Evolutionary conservation across 2,888 invertebrate species (phyloP).

Genomic region (Meganola albula): DNA sequence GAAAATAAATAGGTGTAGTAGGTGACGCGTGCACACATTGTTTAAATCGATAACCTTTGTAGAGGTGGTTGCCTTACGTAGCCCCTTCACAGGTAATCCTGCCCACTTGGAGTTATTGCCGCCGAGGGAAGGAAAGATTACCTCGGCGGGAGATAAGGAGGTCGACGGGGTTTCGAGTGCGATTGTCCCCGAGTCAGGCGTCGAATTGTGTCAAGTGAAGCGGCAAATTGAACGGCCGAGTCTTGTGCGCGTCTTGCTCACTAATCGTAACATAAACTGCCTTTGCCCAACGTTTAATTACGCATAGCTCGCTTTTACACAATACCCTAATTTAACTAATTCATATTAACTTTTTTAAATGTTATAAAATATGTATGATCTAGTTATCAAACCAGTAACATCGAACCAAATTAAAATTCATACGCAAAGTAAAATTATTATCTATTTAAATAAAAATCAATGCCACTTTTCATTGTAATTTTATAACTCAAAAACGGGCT

Average conservation of each 20-base stretch:
- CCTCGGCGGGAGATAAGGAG: constrained; percentile 77
- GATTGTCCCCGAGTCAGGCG: constrained; percentile 78
- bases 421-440: too few relatives aligned
- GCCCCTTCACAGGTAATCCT: constrained; percentile 76
- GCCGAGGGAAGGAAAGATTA: constrained; percentile 78
- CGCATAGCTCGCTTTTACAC: constrained; percentile 58
- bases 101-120: constrained; percentile 77
- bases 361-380: too few relatives aligned
- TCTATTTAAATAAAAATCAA: too few relatives aligned
- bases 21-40: constrained; percentile 60
- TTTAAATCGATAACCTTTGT: constrained; percentile 74
- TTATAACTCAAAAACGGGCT: too few relatives aligned
- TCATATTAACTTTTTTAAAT: too few relatives aligned
- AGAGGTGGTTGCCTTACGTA: constrained; percentile 68
- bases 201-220: constrained; percentile 79
- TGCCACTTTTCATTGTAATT: too few relatives aligned
- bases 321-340: too few relatives aligned
- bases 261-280: constrained; percentile 76
- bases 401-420: too few relatives aligned
- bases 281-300: constrained; percentile 67
- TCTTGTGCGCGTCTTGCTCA: constrained; percentile 69
- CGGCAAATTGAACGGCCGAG: constrained; percentile 78
- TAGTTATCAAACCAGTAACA: too few relatives aligned
- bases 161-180: constrained; percentile 76
- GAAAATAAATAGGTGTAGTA: constrained; percentile 49